phyloP scores from a whole-genome alignment of 2,797 vertebrate species.

The Diglossa cyanea region DNA sequence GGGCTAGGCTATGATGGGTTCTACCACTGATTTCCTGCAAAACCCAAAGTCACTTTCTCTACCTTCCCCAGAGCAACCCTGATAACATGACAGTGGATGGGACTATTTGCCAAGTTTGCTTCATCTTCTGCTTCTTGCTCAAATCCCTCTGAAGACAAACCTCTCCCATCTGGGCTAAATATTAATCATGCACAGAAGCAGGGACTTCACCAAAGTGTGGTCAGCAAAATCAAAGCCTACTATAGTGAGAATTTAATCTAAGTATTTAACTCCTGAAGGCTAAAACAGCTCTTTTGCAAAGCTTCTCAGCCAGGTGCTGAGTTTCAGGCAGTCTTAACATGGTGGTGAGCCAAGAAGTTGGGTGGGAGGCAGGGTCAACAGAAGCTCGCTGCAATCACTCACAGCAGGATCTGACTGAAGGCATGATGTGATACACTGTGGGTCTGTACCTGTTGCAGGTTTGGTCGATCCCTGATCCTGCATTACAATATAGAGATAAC shows the following conservation, averaged over 20 bases:
- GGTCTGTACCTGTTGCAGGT: neutral
- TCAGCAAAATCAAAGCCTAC: neutral
- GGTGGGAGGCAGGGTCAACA: neutral
- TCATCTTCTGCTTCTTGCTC: neutral
- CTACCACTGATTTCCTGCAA: neutral
- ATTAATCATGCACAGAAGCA: neutral
- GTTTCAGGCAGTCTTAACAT: neutral
- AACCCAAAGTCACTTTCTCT: neutral
- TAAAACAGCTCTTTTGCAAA: neutral
- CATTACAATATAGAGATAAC: neutral
- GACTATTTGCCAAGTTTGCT: neutral
- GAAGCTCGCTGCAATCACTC: neutral
- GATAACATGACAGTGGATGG: neutral
- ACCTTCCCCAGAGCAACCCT: neutral
- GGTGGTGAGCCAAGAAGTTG: neutral
- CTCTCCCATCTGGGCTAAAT: neutral
- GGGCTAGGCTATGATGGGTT: neutral
- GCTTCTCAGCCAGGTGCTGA: neutral
- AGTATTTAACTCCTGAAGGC: neutral
- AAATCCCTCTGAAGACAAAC: neutral
- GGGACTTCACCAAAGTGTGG: neutral
- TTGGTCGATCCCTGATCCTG: neutral
- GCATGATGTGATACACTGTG: rapidly evolving
- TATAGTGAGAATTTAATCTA: neutral
- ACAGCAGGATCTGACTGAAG: rapidly evolving